phyloP scores from a whole-genome alignment of 2,113 vertebrate species.

The Nycticorax nycticorax region DNA sequence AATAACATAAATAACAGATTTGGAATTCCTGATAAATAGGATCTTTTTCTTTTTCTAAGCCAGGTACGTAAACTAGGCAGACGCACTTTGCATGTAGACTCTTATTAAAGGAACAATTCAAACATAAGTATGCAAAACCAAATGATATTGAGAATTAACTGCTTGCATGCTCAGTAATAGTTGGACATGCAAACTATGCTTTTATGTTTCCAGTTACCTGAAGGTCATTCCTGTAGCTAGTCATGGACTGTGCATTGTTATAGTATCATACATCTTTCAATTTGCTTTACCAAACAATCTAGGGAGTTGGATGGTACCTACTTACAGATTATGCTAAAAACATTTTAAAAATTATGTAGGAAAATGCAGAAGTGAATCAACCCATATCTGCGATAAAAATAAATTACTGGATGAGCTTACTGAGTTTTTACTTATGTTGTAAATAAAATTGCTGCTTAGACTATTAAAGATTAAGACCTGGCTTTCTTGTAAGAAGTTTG shows the following conservation, averaged over 20 bases:
- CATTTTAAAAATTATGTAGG: neutral
- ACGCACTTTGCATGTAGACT: neutral
- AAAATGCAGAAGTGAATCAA: neutral
- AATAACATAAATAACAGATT: neutral
- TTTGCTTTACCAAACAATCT: neutral
- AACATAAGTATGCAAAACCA: neutral
- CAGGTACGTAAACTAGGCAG: neutral
- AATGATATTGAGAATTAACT: neutral
- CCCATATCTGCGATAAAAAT: neutral
- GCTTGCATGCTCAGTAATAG: neutral
- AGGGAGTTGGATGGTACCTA: neutral
- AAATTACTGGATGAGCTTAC: neutral
- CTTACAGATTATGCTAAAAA: neutral
- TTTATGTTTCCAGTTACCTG: neutral
- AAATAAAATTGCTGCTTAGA: neutral
- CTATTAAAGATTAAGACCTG: neutral
- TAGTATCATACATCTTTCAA: neutral
- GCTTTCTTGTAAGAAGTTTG: neutral
- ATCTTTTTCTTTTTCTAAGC: neutral
- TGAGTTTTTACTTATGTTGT: neutral
- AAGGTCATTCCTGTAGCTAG: neutral
- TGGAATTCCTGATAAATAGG: neutral
- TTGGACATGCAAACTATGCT: neutral
- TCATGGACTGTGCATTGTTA: accelerated
- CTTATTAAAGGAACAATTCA: neutral